Evolutionary conservation across 1,140 invertebrate genomes (phyloP), one percentile per base, ranked within the genome.

Genomic region (Rhagoletis pomonella): DNA sequence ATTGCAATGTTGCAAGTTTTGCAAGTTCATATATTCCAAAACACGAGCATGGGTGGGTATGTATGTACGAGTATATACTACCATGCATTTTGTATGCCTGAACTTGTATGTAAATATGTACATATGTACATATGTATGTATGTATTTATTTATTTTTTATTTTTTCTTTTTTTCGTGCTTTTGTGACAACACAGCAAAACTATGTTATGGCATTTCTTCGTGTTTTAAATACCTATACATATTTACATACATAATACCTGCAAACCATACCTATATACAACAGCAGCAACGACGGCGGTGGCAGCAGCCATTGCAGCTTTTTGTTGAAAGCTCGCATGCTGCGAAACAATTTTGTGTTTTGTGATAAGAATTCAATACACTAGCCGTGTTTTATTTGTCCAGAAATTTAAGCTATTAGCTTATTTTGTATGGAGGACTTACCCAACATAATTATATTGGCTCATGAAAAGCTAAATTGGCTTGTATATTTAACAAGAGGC

Each of bases 311-410:
- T 58, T 29, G 67, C 67, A 73, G 69, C 69, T 47, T 73, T 58
- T 29, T 9, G 9, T 29, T 9, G 9, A 69, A 81, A 81, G 73
- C 73, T 81, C 47, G 73, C 73, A 81, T 81, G 73, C 73, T 81
- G 73, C n/a, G 47, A 81, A 81, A 19, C 73, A 81, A 81, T 81
- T 81, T 55, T 58, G 73, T 55, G 19, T 50, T 19, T 55, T 81
- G 73, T 81, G 73, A 81, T 81, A 81, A 81, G 73, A 81, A 81
- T 81, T 81, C 50, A 81, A 81, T 55, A 81, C 73, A 81, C 44
- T 29, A 29, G 29, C 29, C 29, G 29, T 29, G 29, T 29, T 29
- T 29, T 29, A 29, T 1, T 29, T 29, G 29, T 29, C 29, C 29
- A 29, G 29, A 29, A 29, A 29, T 29, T 29, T 29, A 29, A 29